A percentile compares a stretch with the other conserved stretches of the same genome.
Conservation (phyloP, 2,113 vertebrate species). For the Neolamprologus devosi region DNA sequence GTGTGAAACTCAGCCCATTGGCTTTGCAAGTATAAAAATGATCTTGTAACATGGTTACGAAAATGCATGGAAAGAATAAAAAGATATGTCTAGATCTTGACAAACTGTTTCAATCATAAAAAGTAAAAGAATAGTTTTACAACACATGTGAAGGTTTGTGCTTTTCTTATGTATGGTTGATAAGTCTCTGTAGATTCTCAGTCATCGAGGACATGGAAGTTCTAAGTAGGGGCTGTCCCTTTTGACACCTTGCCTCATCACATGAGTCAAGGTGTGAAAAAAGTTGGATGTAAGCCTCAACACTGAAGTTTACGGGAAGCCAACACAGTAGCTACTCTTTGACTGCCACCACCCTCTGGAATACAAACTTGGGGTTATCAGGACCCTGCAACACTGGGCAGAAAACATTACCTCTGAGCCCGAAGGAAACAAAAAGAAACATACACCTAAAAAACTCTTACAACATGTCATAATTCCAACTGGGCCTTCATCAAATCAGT, state of each 20-base stretch:
- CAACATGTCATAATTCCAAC: not conserved
- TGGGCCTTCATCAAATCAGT: not conserved
- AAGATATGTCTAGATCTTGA: not conserved
- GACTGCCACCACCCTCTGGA: not conserved
- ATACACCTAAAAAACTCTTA: not conserved
- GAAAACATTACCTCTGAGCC: not conserved
- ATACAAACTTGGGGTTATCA: not conserved
- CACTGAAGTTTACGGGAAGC: not conserved
- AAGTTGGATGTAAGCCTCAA: not conserved
- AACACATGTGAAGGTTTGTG: not conserved
- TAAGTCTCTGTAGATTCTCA: not conserved
- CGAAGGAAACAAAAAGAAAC: not conserved
- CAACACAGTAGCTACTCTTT: not conserved
- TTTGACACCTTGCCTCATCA: not conserved
- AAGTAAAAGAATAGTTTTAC: not conserved
- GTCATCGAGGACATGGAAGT: not conserved
- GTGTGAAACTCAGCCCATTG: not conserved
- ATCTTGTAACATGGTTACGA: not conserved
- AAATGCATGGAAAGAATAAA: not conserved
- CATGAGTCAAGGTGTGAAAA: not conserved
- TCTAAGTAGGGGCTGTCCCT: not conserved
- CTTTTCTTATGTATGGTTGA: not conserved
- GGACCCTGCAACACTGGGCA: not conserved
- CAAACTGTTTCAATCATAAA: not conserved
- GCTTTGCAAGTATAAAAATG: not conserved